A percentile compares a stretch with the other conserved stretches of the same genome.
Conservation (phyloP, 92 coral and sea anemone species). For the Porites evermanni region DNA sequence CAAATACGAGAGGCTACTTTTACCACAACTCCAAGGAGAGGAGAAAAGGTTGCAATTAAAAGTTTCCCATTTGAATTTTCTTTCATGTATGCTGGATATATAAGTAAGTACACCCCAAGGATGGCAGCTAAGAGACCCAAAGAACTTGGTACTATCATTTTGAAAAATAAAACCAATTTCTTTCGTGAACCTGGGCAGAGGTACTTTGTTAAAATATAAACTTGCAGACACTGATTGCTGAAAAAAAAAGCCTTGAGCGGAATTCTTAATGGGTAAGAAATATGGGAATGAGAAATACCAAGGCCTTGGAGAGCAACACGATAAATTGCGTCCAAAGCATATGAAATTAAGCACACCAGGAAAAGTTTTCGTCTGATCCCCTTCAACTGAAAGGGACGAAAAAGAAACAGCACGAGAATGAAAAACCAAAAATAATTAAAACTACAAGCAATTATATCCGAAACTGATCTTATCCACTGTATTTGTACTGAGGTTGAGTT, state of each 20-base stretch:
- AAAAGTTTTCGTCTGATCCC: not conserved
- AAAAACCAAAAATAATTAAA: not conserved
- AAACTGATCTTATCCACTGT: constrained; percentile 4
- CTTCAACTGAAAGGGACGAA: not conserved
- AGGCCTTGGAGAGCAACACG: not conserved
- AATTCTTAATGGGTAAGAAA: too few relatives aligned
- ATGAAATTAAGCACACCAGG: not conserved
- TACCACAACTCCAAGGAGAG: constrained; percentile 6
- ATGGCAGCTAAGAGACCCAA: too few relatives aligned
- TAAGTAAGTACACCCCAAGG: not conserved
- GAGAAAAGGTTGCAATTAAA: not conserved
- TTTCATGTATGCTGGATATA: not conserved
- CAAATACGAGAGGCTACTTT: constrained; percentile 12
- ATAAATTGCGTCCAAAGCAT: not conserved
- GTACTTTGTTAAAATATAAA: too few relatives aligned
- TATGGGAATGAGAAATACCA: too few relatives aligned
- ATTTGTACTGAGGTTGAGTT: not conserved
- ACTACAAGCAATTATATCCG: not conserved
- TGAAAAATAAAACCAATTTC: too few relatives aligned
- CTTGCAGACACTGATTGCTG: too few relatives aligned
- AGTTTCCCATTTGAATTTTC: not conserved
- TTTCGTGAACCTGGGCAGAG: too few relatives aligned
- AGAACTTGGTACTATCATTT: too few relatives aligned
- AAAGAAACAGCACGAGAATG: not conserved
- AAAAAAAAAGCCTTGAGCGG: too few relatives aligned